phyloP scores from a whole-genome alignment of 2,888 invertebrate genomes.

The Perithous albicinctus region DNA sequence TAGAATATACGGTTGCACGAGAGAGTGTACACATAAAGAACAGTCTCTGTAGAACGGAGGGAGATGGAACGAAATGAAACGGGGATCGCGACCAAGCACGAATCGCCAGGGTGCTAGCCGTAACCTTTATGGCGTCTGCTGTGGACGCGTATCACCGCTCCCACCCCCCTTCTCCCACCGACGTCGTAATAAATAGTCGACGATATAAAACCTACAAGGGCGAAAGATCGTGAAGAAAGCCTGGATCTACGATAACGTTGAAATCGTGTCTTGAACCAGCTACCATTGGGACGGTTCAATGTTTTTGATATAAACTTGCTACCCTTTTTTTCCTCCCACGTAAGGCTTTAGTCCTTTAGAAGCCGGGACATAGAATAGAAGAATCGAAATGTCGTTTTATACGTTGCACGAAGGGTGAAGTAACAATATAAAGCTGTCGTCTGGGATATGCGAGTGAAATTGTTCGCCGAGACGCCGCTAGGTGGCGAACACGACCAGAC shows the following conservation, averaged over 20 bases:
- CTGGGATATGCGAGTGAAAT: background rate
- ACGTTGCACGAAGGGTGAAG: background rate
- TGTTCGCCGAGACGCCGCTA: background rate
- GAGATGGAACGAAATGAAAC: slow-evolving; percentile 65
- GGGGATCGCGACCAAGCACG: slow-evolving; percentile 49
- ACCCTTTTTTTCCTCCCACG: slow-evolving; percentile 13
- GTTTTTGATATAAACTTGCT: slow-evolving; percentile 50
- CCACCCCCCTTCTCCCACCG: slow-evolving; percentile 36
- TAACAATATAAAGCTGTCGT: background rate
- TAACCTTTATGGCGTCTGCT: slow-evolving; percentile 66
- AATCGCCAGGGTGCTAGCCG: slow-evolving; percentile 52
- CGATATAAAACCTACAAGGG: slow-evolving; percentile 60
- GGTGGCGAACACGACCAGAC: background rate
- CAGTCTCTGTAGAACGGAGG: slow-evolving; percentile 28
- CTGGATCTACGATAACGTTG: slow-evolving; percentile 38
- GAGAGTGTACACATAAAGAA: slow-evolving; percentile 62
- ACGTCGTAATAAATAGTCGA: slow-evolving; percentile 67
- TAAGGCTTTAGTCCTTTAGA: slow-evolving; percentile 4
- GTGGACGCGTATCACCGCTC: slow-evolving; percentile 51
- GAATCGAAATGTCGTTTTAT: slow-evolving; percentile 26
- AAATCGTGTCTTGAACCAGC: slow-evolving; percentile 50
- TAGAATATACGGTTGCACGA: slow-evolving; percentile 35
- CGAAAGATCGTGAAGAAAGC: slow-evolving; percentile 43
- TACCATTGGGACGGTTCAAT: slow-evolving; percentile 22
- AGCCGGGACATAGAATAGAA: background rate